phyloP scores from a whole-genome alignment of 2,888 invertebrate species.

The Mystacides longicornis region DNA sequence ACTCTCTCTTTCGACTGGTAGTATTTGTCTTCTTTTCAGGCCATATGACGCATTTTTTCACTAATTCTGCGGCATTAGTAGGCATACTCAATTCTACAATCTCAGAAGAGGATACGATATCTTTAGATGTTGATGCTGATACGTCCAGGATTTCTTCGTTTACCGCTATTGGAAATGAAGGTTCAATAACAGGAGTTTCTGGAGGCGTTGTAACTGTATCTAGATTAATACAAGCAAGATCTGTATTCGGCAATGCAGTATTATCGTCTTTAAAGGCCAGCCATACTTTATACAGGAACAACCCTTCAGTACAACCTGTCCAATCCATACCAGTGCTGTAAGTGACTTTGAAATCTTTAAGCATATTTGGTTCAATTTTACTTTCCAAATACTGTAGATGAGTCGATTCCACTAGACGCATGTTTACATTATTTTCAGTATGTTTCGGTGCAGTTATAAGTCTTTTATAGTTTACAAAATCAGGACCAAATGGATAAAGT shows the following conservation, averaged over 20 bases:
- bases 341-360: not conserved
- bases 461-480: not conserved
- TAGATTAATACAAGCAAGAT: not conserved
- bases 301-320: not conserved
- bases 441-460: not conserved
- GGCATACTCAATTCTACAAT: not conserved
- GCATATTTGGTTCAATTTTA: not conserved
- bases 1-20: not conserved
- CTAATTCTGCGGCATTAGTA: not conserved
- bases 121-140: not conserved
- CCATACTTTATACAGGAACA: not conserved
- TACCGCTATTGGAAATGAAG: not conserved
- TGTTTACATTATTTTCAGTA: not conserved
- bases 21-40: not conserved
- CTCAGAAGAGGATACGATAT: not conserved
- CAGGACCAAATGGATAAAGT: not conserved
- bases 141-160: not conserved
- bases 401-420: not conserved
- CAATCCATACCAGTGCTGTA: not conserved
- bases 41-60: not conserved
- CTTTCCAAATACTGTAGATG: not conserved
- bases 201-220: not conserved
- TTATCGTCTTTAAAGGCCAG: not conserved
- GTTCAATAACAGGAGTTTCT: too few species aligned
- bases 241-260: not conserved